Evolutionary conservation across 2,113 vertebrate genomes (phyloP), one percentile per base, ranked within the genome.

Genomic region (Vulpes vulpes): DNA sequence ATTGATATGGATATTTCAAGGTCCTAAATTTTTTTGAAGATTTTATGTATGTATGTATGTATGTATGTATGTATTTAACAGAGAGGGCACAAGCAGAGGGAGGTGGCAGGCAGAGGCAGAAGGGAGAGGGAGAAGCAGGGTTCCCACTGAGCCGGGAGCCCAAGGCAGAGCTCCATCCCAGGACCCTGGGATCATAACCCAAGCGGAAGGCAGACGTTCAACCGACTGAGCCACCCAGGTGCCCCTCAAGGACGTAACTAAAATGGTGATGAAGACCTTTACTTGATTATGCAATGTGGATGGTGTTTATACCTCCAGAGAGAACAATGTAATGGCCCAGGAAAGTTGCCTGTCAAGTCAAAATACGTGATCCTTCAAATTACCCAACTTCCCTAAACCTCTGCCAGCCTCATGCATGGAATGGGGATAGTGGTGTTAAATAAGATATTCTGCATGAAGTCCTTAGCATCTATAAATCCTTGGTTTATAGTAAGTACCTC

Each of bases 281-380:
- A 32, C 11, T 35, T 94, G 27, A 76, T 93, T 71, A 71, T 85
- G 15, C 12, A 65, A 15, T 30, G 5, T 6, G 12, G 22, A 27
- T 22, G n/a, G 53, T 51, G 20, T 71, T 95, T 89, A 71, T n/a
- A 53, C 73, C 81, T 79, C 43, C 30, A 96, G 11, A 22, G 8
- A 74, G 30, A 83, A 92, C 10, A 59, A 65, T 25, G 2, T 60
- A 71, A 73, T 60, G 14, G 53, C 22, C 17, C 60, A 91, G 22
- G 74, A 25, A 90, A 4, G 23, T 2, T 64, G 69, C 32, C 22
- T 64, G 32, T 97, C 53, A 38, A 81, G 1, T 65, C 53, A 38
- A 81, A 71, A 83, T 87, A 23, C 5, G 8, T 59, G n/a, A 59
- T 85, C 35, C 43, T 95, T 16, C 94, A 90, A 64, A 94, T 91